These are phyloP conservation scores for Mimachlamys varia DNA, from an alignment of 2,888 invertebrate species.

Conservation along the genomic window DNA sequence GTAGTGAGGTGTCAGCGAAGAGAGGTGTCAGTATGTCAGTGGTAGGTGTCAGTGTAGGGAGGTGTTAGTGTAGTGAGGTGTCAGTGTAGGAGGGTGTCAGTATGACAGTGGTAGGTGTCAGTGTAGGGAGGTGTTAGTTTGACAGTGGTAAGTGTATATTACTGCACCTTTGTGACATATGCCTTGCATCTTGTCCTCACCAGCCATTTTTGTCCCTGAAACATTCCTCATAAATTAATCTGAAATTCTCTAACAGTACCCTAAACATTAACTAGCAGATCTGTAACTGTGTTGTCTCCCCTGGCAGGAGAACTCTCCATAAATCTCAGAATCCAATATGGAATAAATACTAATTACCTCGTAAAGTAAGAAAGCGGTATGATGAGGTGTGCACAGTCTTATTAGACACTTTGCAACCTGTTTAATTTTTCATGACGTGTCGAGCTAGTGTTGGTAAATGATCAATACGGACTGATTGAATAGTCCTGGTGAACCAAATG, in stretches of 20 bases:
- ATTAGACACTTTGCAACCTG: constrained; percentile 33
- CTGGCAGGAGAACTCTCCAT: constrained; percentile 29
- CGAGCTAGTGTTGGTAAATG: neutral
- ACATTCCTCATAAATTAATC: neutral
- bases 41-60: neutral
- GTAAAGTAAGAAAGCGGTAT: constrained; percentile 22
- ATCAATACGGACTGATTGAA: constrained; percentile 16
- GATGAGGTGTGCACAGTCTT: constrained; percentile 22
- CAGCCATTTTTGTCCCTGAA: neutral
- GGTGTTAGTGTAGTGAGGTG: neutral
- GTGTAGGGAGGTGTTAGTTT: too few species aligned
- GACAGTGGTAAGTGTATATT: neutral
- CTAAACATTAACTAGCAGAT: neutral
- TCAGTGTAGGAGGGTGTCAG: neutral
- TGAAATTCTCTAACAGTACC: neutral
- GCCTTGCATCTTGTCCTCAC: neutral
- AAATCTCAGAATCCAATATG: constrained; percentile 21
- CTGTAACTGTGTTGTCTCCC: neutral
- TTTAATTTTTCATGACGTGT: constrained; percentile 18
- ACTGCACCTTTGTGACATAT: neutral
- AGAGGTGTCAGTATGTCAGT: too few species aligned
- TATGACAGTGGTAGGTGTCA: too few species aligned
- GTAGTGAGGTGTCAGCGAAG: too few species aligned
- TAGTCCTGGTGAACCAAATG: constrained; percentile 15
- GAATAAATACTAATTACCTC: constrained; percentile 34